phyloP scores from a whole-genome alignment of 2,113 vertebrate genomes.

The Thymallus thymallus region DNA sequence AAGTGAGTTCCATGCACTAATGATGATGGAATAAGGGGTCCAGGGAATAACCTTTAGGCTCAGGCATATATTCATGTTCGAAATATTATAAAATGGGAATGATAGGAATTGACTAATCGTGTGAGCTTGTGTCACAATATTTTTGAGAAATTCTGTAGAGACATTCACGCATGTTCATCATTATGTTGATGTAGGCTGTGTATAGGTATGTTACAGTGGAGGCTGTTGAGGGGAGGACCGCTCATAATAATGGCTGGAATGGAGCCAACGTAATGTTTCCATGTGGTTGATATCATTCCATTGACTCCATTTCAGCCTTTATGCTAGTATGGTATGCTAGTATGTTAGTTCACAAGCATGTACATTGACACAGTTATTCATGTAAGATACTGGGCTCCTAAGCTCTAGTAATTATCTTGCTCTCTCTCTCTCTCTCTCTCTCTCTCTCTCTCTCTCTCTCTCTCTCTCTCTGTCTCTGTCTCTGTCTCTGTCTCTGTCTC shows the following conservation, averaged over 20 bases:
- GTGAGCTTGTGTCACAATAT: no score
- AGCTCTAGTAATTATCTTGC: no score
- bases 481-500: neutral
- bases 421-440: conserved; percentile 21
- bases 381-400: no score
- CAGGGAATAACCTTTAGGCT: neutral
- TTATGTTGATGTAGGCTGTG: neutral
- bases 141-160: neutral
- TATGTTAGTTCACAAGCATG: no score
- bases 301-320: no score
- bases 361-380: no score
- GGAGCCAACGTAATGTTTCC: no score
- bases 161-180: neutral
- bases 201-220: neutral
- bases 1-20: neutral
- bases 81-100: neutral
- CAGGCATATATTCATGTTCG: neutral
- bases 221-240: no score
- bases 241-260: no score
- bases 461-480: neutral
- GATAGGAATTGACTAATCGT: no score
- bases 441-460: neutral
- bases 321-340: no score
- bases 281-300: no score
- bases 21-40: neutral